Conservation (phyloP, 2,888 invertebrate species). For the Arenicola marina region DNA sequence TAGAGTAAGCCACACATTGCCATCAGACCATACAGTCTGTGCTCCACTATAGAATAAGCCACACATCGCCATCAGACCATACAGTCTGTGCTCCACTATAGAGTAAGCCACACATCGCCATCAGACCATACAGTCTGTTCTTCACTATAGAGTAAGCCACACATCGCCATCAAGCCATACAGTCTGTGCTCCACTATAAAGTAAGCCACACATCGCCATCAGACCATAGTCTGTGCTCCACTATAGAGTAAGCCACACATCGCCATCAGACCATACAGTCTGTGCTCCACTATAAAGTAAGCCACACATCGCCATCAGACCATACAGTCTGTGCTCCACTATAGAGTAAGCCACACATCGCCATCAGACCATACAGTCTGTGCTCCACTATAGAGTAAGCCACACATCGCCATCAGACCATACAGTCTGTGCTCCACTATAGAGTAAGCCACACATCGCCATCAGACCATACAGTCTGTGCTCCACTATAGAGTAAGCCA, state of each 20-base stretch:
- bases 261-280: slow-evolving; percentile 21
- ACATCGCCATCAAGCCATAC: slow-evolving; percentile 22
- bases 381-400: slow-evolving; percentile 27
- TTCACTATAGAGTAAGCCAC: slow-evolving; percentile 26
- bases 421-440: slow-evolving; percentile 23
- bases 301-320: slow-evolving; percentile 19
- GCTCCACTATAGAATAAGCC: slow-evolving; percentile 27
- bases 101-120: slow-evolving; percentile 24
- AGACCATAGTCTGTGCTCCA: slow-evolving; percentile 24
- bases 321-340: slow-evolving; percentile 22
- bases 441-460: slow-evolving; percentile 23
- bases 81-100: slow-evolving; percentile 22
- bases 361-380: slow-evolving; percentile 23
- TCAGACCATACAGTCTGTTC: slow-evolving; percentile 25
- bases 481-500: slow-evolving; percentile 25
- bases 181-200: slow-evolving; percentile 23
- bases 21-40: slow-evolving; percentile 22
- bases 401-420: slow-evolving; percentile 19
- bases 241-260: slow-evolving; percentile 26
- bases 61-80: slow-evolving; percentile 20
- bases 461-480: slow-evolving; percentile 24
- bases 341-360: slow-evolving; percentile 25
- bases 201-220: slow-evolving; percentile 23
- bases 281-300: slow-evolving; percentile 27
- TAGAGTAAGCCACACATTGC: slow-evolving; percentile 25